Percentiles rank a stretch among this genome's conserved stretches.
Evolutionary conservation across 1,140 invertebrate genomes (phyloP).

Genomic region (Drosophila arawakana): DNA sequence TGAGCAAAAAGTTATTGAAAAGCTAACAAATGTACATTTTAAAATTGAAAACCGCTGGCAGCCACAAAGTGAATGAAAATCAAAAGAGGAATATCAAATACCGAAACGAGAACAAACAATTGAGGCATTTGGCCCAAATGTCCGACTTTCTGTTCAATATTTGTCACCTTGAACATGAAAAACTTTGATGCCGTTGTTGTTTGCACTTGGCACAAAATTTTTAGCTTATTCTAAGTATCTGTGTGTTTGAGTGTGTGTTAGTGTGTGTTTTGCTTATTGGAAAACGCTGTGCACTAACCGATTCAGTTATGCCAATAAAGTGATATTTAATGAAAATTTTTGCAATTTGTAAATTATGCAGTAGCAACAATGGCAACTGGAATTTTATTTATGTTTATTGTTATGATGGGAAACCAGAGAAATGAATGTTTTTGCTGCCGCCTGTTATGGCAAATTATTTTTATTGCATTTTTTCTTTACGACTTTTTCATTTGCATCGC

Average conservation of each 20-base stretch:
- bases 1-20: not conserved
- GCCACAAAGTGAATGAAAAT: slow-evolving; percentile 27
- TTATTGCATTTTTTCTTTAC: slow-evolving; percentile 66
- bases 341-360: slow-evolving; percentile 45
- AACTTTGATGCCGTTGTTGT: slow-evolving; percentile 33
- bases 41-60: slow-evolving; percentile 50
- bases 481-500: slow-evolving; percentile 55
- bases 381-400: slow-evolving; percentile 52
- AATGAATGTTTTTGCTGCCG: slow-evolving; percentile 16
- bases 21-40: slow-evolving; percentile 23
- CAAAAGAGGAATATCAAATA: slow-evolving; percentile 12
- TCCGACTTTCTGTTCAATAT: slow-evolving; percentile 44
- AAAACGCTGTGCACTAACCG: slow-evolving; percentile 37
- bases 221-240: not conserved
- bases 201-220: slow-evolving; percentile 72
- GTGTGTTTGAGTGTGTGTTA: too few relatives aligned
- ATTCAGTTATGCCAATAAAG: slow-evolving; percentile 9
- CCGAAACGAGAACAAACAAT: slow-evolving; percentile 65
- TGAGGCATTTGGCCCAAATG: slow-evolving; percentile 73
- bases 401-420: slow-evolving; percentile 24
- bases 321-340: slow-evolving; percentile 33
- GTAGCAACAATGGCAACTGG: slow-evolving; percentile 10
- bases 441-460: slow-evolving; percentile 63
- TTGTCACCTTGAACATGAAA: slow-evolving; percentile 74
- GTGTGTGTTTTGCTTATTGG: slow-evolving; percentile 36